Conservation (phyloP, 1,140 invertebrate species). For the Eubasilissa regina region DNA sequence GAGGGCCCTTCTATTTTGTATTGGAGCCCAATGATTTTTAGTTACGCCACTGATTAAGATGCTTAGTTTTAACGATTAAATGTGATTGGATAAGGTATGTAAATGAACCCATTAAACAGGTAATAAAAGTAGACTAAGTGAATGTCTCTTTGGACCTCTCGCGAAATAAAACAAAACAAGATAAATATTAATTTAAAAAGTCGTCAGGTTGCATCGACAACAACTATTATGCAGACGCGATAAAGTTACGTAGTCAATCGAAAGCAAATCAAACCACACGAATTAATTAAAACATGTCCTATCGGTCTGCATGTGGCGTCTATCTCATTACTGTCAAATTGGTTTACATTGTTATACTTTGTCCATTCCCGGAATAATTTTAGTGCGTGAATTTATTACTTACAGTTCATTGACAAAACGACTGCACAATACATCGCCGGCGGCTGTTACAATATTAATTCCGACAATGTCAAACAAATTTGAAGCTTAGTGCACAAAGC, state of each 20-base stretch:
- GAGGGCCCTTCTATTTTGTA: no score
- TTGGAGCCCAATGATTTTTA: no score
- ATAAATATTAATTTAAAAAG: no score
- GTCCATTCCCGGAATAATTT: constrained; percentile 21
- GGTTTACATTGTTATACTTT: background rate
- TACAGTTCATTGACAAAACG: constrained; percentile 46
- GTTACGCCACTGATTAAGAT: no score
- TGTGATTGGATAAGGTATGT: no score
- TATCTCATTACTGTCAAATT: background rate
- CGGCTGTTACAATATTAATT: constrained; percentile 40
- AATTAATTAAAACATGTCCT: background rate
- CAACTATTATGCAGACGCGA: no score
- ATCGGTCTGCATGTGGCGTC: background rate
- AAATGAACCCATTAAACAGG: no score
- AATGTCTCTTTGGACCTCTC: no score
- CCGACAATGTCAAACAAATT: constrained; percentile 41
- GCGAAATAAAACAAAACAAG: no score
- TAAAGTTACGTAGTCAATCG: background rate
- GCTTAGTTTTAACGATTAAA: no score
- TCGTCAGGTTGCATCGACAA: no score
- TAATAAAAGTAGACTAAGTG: no score
- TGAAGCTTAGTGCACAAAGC: constrained; percentile 33
- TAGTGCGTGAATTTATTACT: constrained; percentile 50
- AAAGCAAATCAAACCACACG: constrained; percentile 11
- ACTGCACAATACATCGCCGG: constrained; percentile 41